Percentiles rank a stretch among this genome's conserved stretches.
These are phyloP conservation scores for Zapornia atra DNA, from an alignment of 2,113 vertebrate species.

Conservation along the genomic window DNA sequence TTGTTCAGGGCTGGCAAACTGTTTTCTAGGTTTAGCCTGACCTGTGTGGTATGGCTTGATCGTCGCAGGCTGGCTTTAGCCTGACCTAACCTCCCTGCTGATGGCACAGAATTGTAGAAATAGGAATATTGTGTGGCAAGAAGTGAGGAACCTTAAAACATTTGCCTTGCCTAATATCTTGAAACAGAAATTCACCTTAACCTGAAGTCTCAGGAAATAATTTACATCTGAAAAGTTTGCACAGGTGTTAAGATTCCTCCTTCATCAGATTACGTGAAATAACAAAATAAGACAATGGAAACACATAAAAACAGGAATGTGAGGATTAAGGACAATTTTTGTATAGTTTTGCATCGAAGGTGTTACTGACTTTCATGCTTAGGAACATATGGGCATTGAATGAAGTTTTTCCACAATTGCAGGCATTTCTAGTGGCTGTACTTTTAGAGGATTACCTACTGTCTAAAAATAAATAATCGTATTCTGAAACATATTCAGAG, in stretches of 20 bases:
- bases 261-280: neutral
- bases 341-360: neutral
- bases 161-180: neutral
- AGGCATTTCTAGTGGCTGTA: neutral
- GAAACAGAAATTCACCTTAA: neutral
- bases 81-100: neutral
- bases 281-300: neutral
- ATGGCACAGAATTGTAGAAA: neutral
- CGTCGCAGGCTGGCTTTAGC: neutral
- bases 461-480: neutral
- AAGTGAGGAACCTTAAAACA: neutral
- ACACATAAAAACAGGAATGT: neutral
- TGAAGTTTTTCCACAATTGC: neutral
- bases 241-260: neutral
- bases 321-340: neutral
- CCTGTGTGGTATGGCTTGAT: neutral
- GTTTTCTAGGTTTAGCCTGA: neutral
- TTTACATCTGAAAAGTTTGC: neutral
- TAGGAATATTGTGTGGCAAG: neutral
- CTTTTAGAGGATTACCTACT: neutral
- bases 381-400: rapidly evolving
- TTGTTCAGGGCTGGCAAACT: neutral
- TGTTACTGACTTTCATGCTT: neutral
- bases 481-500: neutral
- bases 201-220: neutral